Conservation (phyloP, 2,888 invertebrate genomes). For the Lucinisca nassula region DNA sequence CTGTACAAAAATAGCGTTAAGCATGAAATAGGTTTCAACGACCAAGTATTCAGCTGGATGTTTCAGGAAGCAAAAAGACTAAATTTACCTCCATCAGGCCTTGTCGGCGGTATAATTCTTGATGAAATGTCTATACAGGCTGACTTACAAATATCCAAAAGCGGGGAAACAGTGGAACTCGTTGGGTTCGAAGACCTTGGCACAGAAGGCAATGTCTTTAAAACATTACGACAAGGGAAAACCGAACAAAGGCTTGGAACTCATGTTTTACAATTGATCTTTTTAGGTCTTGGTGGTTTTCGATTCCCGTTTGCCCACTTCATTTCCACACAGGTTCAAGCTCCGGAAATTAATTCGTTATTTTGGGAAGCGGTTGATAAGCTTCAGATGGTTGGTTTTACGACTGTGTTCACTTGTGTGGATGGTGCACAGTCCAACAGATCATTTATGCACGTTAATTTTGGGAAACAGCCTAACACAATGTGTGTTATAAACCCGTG, state of each 20-base stretch:
- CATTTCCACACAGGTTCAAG: slow-evolving; percentile 8
- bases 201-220: not conserved
- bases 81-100: slow-evolving; percentile 7
- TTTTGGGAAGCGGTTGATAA: slow-evolving; percentile 38
- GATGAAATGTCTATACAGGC: slow-evolving; percentile 53
- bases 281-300: slow-evolving; percentile 28
- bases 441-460: slow-evolving; percentile 8
- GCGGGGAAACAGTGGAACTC: slow-evolving; percentile 38
- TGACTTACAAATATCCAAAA: slow-evolving; percentile 40
- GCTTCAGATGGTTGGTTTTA: slow-evolving; percentile 25
- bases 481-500: slow-evolving; percentile 18
- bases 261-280: slow-evolving; percentile 29
- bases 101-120: slow-evolving; percentile 28
- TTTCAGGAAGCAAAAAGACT: not conserved
- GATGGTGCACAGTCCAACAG: too few relatives aligned
- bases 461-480: not conserved
- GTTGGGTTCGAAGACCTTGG: slow-evolving; percentile 16
- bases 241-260: slow-evolving; percentile 37
- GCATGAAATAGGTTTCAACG: slow-evolving; percentile 38
- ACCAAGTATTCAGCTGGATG: slow-evolving; percentile 32
- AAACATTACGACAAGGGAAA: slow-evolving; percentile 11
- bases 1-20: slow-evolving; percentile 46
- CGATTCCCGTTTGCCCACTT: slow-evolving; percentile 35
- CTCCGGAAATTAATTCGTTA: slow-evolving; percentile 13
- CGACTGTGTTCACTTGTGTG: not conserved